These are phyloP conservation scores for Trichomycterus rosablanca DNA, from an alignment of 2,113 vertebrate species.

Conservation along the genomic window DNA sequence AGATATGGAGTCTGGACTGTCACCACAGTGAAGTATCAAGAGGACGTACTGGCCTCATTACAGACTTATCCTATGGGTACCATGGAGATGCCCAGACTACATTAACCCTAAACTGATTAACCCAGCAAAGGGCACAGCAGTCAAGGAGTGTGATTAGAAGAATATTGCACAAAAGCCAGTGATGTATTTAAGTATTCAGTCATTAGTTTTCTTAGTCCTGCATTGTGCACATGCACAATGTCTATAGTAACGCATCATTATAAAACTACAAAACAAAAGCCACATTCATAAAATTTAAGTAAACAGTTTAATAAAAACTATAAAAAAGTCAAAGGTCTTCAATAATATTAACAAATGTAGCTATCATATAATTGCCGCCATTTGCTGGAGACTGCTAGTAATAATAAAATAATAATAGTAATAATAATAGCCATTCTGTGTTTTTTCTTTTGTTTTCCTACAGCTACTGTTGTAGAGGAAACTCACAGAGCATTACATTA, in stretches of 20 bases:
- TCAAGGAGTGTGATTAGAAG: conserved; percentile 21
- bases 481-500: neutral
- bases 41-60: conserved; percentile 26
- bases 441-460: no score
- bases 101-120: conserved; percentile 31
- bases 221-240: no score
- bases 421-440: no score
- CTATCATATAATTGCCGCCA: no score
- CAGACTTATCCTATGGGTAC: conserved; percentile 21
- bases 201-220: neutral
- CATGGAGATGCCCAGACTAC: conserved; percentile 2
- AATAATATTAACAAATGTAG: no score
- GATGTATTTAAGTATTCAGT: conserved; percentile 1
- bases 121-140: conserved; percentile 21
- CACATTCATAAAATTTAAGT: no score
- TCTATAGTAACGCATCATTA: no score
- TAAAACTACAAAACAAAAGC: no score
- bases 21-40: conserved; percentile 35
- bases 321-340: no score
- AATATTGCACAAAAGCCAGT: neutral
- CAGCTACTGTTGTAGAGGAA: neutral
- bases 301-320: no score
- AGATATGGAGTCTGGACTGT: conserved; percentile 15
- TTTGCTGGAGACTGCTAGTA: no score
- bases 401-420: no score